Percentiles rank a stretch among this genome's conserved stretches.
Conservation (phyloP, 2,113 vertebrate genomes). For the Cyanistes caeruleus region DNA sequence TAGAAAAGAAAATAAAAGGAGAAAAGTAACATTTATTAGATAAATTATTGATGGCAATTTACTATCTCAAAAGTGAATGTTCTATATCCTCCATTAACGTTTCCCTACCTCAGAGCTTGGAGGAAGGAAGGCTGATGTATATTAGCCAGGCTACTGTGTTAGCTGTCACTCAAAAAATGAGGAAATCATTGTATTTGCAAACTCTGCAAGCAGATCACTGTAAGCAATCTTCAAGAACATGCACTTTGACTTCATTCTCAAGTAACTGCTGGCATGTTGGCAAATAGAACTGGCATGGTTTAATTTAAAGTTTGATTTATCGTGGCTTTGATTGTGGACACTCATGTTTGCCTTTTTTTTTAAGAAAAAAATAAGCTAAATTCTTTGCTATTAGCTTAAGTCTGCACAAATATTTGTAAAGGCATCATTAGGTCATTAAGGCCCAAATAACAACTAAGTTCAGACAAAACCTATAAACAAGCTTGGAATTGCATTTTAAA, state of each 20-base stretch:
- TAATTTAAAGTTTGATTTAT: slow-evolving; percentile 1
- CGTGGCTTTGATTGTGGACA: not conserved
- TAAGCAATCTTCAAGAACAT: not conserved
- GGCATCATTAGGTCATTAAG: not conserved
- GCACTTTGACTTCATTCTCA: not conserved
- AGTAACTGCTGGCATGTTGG: not conserved
- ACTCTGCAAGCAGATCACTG: slow-evolving; percentile 9
- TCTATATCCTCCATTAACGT: not conserved
- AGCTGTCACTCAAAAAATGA: slow-evolving; percentile 23
- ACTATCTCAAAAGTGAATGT: not conserved
- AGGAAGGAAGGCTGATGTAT: not conserved
- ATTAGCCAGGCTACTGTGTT: not conserved
- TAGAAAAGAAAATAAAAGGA: not conserved
- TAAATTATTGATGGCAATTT: not conserved
- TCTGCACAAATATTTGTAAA: not conserved
- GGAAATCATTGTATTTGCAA: slow-evolving; percentile 23
- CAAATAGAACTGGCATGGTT: not conserved
- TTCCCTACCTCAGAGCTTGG: not conserved
- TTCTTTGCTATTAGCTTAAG: not conserved
- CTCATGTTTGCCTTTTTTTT: rapidly evolving
- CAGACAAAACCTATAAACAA: not conserved
- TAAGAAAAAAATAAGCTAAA: not conserved
- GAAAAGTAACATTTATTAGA: not conserved
- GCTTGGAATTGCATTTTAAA: not conserved
- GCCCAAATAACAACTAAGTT: not conserved